Evolutionary conservation across 2,113 vertebrate species (phyloP).

Genomic region (Silurus glanis): DNA sequence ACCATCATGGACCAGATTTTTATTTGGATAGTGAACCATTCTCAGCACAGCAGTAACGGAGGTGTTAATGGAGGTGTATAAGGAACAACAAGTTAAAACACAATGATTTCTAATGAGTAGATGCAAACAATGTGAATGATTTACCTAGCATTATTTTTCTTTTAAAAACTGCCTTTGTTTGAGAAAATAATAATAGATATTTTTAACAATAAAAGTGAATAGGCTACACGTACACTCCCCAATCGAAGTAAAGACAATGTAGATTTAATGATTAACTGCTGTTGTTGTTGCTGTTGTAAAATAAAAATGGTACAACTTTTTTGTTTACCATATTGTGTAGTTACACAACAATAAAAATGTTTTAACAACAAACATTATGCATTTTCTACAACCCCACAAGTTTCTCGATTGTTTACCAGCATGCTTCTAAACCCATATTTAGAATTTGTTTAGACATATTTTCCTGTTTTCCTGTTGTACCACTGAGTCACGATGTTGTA

Average conservation of each 20-base stretch:
- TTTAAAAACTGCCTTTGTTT: background rate
- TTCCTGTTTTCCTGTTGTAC: background rate
- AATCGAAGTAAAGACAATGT: background rate
- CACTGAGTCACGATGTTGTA: background rate
- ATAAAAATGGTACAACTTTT: background rate
- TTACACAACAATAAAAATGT: too few relatives aligned
- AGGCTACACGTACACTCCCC: background rate
- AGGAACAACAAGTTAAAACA: background rate
- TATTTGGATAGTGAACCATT: background rate
- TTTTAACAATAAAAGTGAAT: background rate
- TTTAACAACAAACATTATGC: background rate
- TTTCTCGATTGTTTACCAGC: background rate
- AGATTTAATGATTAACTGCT: background rate
- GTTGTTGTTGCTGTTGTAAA: background rate
- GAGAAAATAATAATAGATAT: background rate
- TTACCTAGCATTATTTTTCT: background rate
- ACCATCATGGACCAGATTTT: background rate
- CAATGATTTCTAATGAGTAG: background rate
- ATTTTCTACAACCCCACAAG: background rate
- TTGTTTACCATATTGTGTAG: background rate
- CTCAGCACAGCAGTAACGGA: background rate
- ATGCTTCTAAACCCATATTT: background rate
- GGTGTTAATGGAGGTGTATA: background rate
- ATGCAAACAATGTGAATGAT: background rate
- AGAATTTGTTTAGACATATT: background rate